A percentile compares a stretch with the other conserved stretches of the same genome.
Conservation (phyloP, 2,113 vertebrate species). For the Hemiprocne comata region DNA sequence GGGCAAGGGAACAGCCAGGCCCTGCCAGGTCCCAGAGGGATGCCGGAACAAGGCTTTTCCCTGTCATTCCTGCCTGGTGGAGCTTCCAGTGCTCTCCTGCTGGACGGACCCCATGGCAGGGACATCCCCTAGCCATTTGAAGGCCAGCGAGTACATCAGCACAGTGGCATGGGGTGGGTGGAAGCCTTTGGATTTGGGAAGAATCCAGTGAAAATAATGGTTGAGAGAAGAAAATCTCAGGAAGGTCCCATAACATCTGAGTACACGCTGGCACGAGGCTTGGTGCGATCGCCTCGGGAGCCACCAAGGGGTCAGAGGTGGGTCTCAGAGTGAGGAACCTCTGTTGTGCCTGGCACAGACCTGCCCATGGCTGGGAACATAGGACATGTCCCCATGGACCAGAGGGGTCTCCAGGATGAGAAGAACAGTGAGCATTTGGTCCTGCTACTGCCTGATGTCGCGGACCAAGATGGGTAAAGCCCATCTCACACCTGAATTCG, state of each 20-base stretch:
- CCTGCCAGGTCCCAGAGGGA: neutral
- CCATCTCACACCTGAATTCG: too few species aligned
- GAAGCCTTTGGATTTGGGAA: slow-evolving; percentile 45
- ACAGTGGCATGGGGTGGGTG: neutral
- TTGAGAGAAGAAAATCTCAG: neutral
- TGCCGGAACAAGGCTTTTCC: too few species aligned
- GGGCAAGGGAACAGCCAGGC: neutral
- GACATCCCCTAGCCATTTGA: neutral
- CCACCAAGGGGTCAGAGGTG: neutral
- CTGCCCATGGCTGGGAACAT: neutral
- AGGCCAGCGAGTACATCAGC: neutral
- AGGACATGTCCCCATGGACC: neutral
- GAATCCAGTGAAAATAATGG: slow-evolving; percentile 45
- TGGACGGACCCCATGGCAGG: too few species aligned
- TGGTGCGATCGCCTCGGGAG: neutral
- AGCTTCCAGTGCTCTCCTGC: neutral
- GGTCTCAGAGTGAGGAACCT: neutral
- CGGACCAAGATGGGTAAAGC: too few species aligned
- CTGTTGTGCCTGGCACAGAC: neutral
- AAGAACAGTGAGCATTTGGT: neutral
- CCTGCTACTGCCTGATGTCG: neutral
- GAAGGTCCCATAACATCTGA: neutral
- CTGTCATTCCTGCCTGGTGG: fast-evolving
- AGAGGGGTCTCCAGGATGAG: neutral
- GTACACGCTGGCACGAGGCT: neutral